Base-by-base conservation (phyloP, 2,797 vertebrate genomes). In the Urosaurus nigricauda region DNA sequence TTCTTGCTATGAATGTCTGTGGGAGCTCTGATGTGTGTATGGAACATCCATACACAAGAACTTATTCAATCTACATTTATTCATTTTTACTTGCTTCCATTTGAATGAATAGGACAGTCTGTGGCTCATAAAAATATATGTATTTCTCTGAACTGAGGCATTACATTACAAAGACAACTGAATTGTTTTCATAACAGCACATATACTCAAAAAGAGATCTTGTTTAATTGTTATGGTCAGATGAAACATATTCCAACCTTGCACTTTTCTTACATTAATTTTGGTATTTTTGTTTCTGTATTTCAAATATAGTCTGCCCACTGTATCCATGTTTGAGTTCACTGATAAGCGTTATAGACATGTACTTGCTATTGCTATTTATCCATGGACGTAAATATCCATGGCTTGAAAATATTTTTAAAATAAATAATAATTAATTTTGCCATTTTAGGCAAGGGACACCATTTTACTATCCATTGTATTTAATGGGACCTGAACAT, bases 301-400 rank as follows among this genome's bases (percentile, higher is more conserved):
- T 92, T 90, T 92, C 79, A 51, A 19, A 83, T 58, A 81, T 7
- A 51, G 47, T 51, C 47, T 51, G 47, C 6, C 8, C 6, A 9
- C 47, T 7, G 47, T 51, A 51, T 51, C 47, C 4, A 8, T 9
- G 43, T 5, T 43, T 43, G 5, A 43, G 5, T 43, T 3, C 43
- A 43, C 43, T 43, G 43, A 43, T 43, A 43, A 43, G 43, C 43
- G 5, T 3, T 43, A 5, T 43, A 43, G 43, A 43, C 3, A 43
- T 43, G 43, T 43, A 43, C 43, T 43, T 43, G 43, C 43, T 43
- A 43, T 43, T 43, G 43, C 43, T 43, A 43, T 51, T 51, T 51
- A 51, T 51, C 5, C 47, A 51, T 51, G 47, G 47, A 7, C 47
- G 5, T 7, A 51, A 51, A 51, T 7, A 51, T 51, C 47, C 47